Conservation (phyloP, 2,888 invertebrate species). For the Dione vanillae region DNA sequence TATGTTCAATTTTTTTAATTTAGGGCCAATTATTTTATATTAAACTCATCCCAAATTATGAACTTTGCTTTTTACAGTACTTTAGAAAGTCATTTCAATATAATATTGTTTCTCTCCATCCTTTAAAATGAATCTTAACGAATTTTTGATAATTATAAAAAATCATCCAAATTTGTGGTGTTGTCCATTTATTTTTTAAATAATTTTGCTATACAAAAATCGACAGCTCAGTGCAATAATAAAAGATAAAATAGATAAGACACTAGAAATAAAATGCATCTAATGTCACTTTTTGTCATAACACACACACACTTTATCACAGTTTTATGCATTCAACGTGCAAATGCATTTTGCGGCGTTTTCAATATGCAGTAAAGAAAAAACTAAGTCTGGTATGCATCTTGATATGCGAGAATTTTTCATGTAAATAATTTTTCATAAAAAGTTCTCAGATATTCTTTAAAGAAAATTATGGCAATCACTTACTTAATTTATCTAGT, state of each 20-base stretch:
- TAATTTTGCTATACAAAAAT: not conserved
- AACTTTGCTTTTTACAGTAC: no score
- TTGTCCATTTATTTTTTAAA: constrained; percentile 11
- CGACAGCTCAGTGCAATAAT: not conserved
- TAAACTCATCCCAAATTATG: no score
- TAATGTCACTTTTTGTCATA: no score
- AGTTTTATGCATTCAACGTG: constrained; percentile 59
- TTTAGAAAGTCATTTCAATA: no score
- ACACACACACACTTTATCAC: constrained; percentile 50
- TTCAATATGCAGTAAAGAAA: constrained; percentile 75
- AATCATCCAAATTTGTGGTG: no score
- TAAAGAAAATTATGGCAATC: no score
- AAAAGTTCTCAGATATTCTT: not conserved
- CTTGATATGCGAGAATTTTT: constrained; percentile 26
- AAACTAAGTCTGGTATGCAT: constrained; percentile 44
- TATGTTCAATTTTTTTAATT: no score
- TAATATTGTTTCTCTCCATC: no score
- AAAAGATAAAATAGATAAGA: constrained; percentile 18
- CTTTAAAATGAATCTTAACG: no score
- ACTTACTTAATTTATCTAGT: no score
- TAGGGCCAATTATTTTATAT: no score
- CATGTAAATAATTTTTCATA: not conserved
- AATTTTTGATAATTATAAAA: no score
- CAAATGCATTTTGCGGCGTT: constrained; percentile 57
- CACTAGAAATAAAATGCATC: constrained; percentile 10